Conservation (phyloP, 2,888 invertebrate genomes). For the Clanis bilineata region DNA sequence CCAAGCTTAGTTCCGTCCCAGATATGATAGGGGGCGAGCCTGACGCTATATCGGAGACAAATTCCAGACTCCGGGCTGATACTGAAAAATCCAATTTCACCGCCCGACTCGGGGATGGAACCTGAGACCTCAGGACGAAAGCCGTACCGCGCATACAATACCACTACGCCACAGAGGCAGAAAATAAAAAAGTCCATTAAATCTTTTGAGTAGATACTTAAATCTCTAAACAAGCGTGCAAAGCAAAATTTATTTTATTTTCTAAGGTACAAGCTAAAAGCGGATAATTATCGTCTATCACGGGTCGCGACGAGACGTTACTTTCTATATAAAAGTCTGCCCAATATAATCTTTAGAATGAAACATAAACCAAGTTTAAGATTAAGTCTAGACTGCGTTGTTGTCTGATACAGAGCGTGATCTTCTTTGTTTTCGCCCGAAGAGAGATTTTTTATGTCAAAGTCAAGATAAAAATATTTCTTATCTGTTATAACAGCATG, state of each 20-base stretch:
- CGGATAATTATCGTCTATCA: background rate
- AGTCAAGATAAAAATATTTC: background rate
- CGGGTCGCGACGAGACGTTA: background rate
- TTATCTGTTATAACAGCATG: slow-evolving; percentile 2
- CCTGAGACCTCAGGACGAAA: no score
- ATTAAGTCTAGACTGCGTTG: slow-evolving; percentile 13
- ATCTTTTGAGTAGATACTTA: background rate
- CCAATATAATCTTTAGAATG: slow-evolving; percentile 9
- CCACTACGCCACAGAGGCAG: no score
- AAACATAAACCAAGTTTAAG: slow-evolving; percentile 13
- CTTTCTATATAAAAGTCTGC: background rate
- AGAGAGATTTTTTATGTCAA: background rate
- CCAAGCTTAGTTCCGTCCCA: no score
- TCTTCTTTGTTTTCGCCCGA: background rate
- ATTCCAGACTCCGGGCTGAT: no score
- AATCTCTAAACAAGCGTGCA: background rate
- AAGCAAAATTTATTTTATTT: background rate
- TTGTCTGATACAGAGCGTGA: background rate
- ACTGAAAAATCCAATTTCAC: no score
- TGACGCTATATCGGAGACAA: no score
- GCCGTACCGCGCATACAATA: no score
- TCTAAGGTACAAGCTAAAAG: background rate
- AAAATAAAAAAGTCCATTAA: background rate
- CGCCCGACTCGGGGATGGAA: no score
- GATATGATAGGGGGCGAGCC: no score